Base-by-base conservation (phyloP, 2,797 vertebrate species). In the Sphaeramia orbicularis region DNA sequence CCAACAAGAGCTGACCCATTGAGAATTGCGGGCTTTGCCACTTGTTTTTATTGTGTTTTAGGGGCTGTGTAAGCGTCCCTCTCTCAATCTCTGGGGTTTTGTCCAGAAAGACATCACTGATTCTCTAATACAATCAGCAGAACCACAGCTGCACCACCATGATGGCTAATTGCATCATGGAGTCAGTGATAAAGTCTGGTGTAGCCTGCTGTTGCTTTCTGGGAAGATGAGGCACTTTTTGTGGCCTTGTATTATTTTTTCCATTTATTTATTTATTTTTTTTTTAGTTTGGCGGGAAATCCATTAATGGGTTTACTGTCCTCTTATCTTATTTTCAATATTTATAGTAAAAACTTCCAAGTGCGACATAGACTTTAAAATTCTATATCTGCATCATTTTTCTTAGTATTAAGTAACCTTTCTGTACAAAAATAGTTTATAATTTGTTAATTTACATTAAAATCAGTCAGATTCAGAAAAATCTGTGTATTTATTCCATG, bases 141-240 rank as follows among this genome's bases (percentile, higher is more conserved):
- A 81, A 87, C 86, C 89, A 82, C 88, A 91, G 88, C 89, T 90
- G 90, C 83, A 86, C 84, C 81, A 78, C 73, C 76, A 72, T 61
- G 76, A 78, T 47, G 74, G 70, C 78, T 92, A 91, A 92, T 91
- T 91, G 87, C 82, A 91, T 91, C 86, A 92, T 73, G 75, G 83
- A 88, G 83, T 89, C 85, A 79, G 76, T 86, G 89, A 92, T 90
- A 87, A 86, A 89, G 86, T 88, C 87, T 87, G 78, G 81, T 85
- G 87, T 77, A 76, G 81, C 87, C 83, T 84, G 80, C 85, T 90
- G 82, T 58, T 75, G 71, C 86, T 83, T 86, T 92, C 86, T 88
- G 86, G 83, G 86, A 88, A 86, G 76, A 86, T 52, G 58, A 75
- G 72, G 44, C 76, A 58, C 69, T 79, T 78, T 84, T 81, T 84